Evolutionary conservation across 2,888 invertebrate species (phyloP).

Genomic region (Cinara cedri): DNA sequence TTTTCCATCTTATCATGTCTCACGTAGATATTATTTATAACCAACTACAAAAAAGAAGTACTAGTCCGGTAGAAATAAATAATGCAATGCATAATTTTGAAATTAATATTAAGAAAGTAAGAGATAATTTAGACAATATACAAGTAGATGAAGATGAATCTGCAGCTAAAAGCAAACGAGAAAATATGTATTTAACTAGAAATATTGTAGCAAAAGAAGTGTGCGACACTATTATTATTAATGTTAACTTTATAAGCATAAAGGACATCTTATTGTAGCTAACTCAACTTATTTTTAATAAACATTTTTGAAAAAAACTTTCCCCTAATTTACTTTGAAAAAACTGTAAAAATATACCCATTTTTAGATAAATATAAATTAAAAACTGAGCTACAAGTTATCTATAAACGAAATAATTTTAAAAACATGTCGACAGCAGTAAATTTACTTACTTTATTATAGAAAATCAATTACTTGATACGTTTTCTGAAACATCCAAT

Average conservation of each 20-base stretch:
- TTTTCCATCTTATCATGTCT: slow-evolving; percentile 20
- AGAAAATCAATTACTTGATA: not conserved
- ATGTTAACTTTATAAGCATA: slow-evolving; percentile 3
- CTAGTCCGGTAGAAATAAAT: not conserved
- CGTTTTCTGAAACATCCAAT: not conserved
- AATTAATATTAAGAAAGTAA: slow-evolving; percentile 31
- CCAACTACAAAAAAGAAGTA: slow-evolving; percentile 15
- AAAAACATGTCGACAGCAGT: slow-evolving; percentile 28
- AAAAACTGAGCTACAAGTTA: slow-evolving; percentile 40
- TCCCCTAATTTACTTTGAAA: not conserved
- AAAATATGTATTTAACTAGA: slow-evolving; percentile 24
- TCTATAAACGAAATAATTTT: slow-evolving; percentile 45
- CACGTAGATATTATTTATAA: slow-evolving; percentile 9
- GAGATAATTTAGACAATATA: slow-evolving; percentile 22
- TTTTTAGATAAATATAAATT: slow-evolving; percentile 30
- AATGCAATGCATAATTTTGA: slow-evolving; percentile 24
- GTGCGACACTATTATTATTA: slow-evolving; percentile 2
- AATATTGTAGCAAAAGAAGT: slow-evolving; percentile 26
- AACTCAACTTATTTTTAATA: slow-evolving; percentile 34
- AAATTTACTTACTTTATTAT: not conserved
- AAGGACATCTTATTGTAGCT: slow-evolving; percentile 35
- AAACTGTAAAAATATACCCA: slow-evolving; percentile 28
- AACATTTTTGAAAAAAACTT: slow-evolving; percentile 38
- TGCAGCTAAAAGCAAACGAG: not conserved
- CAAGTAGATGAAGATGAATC: slow-evolving; percentile 16